Conservation (phyloP, 2,113 vertebrate species). For the Catharus fuscescens region DNA sequence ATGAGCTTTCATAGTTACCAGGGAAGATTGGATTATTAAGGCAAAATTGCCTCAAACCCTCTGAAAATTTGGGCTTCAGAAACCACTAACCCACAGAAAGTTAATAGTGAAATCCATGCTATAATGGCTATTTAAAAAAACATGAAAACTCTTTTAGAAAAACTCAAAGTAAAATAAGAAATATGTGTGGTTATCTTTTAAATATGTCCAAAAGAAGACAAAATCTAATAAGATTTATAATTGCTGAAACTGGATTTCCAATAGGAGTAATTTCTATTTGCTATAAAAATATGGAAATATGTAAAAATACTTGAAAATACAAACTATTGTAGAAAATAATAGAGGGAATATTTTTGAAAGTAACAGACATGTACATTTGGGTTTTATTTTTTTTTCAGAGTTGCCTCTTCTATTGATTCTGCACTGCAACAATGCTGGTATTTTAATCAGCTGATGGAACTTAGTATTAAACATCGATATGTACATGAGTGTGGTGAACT, state of each 20-base stretch:
- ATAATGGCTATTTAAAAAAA: background rate
- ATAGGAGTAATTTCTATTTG: background rate
- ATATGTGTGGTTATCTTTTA: background rate
- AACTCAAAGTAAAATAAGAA: background rate
- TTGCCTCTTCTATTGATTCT: constrained; percentile 61
- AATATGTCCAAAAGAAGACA: background rate
- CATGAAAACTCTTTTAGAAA: background rate
- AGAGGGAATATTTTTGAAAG: background rate
- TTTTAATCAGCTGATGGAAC: constrained; percentile 75
- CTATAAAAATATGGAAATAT: background rate
- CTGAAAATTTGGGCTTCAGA: background rate
- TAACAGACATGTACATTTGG: background rate
- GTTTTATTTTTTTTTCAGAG: constrained; percentile 49
- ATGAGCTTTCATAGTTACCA: background rate
- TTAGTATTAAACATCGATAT: constrained; percentile 82
- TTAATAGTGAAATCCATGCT: background rate
- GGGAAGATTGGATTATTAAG: background rate
- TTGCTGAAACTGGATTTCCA: background rate
- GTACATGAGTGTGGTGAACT: constrained; percentile 80
- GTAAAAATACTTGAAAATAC: background rate
- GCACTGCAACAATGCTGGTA: constrained; percentile 67
- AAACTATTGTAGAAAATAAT: background rate
- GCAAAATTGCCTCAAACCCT: background rate
- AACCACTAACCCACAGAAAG: background rate
- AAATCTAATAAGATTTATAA: background rate